phyloP scores from a whole-genome alignment of 2,797 vertebrate species.

The Tapera naevia region DNA sequence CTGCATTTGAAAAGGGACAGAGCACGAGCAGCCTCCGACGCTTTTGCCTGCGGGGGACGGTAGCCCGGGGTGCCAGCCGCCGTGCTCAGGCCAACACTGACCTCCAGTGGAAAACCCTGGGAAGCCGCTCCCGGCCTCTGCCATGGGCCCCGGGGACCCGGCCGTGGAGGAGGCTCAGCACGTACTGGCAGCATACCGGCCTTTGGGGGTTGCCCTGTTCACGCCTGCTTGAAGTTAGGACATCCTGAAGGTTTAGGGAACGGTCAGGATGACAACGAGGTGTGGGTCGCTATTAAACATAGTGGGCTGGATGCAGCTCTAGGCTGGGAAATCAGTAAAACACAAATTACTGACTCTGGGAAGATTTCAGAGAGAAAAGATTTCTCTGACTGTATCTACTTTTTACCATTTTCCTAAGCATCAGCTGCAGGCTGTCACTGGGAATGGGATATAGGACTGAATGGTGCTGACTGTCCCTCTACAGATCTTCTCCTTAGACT shows the following conservation, averaged over 20 bases:
- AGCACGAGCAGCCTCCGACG: fast-evolving
- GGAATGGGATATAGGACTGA: neutral
- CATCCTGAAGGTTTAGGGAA: neutral
- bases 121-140: neutral
- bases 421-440: fast-evolving
- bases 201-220: fast-evolving
- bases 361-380: neutral
- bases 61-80: neutral
- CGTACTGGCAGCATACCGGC: neutral
- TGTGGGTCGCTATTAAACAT: neutral
- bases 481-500: neutral
- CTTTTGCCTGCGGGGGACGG: fast-evolving
- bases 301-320: neutral
- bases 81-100: slow-evolving; percentile 42
- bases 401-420: neutral
- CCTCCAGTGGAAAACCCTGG: slow-evolving; percentile 47
- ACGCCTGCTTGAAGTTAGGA: neutral
- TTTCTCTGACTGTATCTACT: neutral
- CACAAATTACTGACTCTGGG: fast-evolving
- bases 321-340: neutral
- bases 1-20: neutral
- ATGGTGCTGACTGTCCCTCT: neutral
- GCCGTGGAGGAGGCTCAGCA: fast-evolving
- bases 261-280: fast-evolving
- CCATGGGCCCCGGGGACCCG: neutral